A percentile compares a stretch with the other conserved stretches of the same genome.
These are phyloP conservation scores for Nannobrachium achirus DNA, from an alignment of 2,113 vertebrate genomes.

Conservation along the genomic window DNA sequence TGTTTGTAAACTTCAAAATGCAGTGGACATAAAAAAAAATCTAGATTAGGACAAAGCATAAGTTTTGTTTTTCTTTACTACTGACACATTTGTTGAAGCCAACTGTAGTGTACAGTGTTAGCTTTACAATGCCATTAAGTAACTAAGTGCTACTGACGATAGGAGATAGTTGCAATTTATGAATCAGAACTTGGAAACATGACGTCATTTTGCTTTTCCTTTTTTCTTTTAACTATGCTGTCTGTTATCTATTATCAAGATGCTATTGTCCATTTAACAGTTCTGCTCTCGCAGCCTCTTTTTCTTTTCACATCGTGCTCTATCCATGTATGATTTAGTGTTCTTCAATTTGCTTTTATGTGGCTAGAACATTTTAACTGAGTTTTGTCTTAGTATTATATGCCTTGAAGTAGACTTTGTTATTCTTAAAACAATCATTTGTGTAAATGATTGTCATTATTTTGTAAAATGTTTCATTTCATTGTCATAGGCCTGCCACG, in stretches of 20 bases:
- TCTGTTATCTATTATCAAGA: background rate
- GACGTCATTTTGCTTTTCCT: background rate
- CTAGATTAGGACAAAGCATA: background rate
- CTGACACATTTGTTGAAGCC: background rate
- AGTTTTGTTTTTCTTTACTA: background rate
- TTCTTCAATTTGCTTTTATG: constrained; percentile 10
- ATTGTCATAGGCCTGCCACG: constrained; percentile 7
- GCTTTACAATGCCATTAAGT: background rate
- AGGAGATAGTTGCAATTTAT: background rate
- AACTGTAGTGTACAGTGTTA: background rate
- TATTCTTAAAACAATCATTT: constrained; percentile 39
- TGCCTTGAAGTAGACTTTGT: constrained; percentile 40
- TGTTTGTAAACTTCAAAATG: background rate
- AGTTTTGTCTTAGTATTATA: constrained; percentile 27
- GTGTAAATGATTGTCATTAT: constrained; percentile 28
- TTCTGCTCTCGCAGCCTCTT: background rate
- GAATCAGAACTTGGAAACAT: background rate
- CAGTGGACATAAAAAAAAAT: no score
- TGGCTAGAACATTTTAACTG: constrained; percentile 12
- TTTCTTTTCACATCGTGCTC: background rate
- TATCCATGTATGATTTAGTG: background rate
- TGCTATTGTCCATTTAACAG: background rate
- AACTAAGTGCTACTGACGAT: constrained; percentile 12
- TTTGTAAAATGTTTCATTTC: background rate
- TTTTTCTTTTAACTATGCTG: background rate